A percentile compares a stretch with the other conserved stretches of the same genome.
phyloP scores from a whole-genome alignment of 2,888 invertebrate genomes.

The Melinaea menophilus region DNA sequence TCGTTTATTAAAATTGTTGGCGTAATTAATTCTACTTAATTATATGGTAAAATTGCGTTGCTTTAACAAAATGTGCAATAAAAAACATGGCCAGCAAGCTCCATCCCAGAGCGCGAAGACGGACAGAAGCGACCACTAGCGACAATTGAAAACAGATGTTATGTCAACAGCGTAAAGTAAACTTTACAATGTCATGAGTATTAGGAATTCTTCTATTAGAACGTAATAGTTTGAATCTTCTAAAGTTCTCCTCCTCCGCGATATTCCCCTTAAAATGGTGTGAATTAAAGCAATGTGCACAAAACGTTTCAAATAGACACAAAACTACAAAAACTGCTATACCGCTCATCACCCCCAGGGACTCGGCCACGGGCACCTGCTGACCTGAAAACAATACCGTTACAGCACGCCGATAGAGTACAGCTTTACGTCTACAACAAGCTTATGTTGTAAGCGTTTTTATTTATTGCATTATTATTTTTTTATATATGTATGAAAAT shows the following conservation, averaged over 20 bases:
- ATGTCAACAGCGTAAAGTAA: conserved; percentile 22
- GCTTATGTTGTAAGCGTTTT: neutral
- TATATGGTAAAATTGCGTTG: conserved; percentile 18
- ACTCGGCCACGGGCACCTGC: conserved; percentile 73
- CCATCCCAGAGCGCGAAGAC: conserved; percentile 60
- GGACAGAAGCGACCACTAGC: conserved; percentile 48
- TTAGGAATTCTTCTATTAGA: conserved; percentile 27
- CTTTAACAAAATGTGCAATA: conserved; percentile 31
- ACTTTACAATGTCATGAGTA: conserved; percentile 15
- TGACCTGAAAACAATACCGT: conserved; percentile 59
- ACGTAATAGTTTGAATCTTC: too few relatives aligned
- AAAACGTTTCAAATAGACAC: conserved; percentile 50
- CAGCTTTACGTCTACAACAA: neutral
- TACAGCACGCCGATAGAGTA: conserved; percentile 9
- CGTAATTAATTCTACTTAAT: neutral
- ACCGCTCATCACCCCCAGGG: conserved; percentile 73
- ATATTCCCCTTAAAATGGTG: neutral
- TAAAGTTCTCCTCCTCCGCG: neutral
- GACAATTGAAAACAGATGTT: conserved; percentile 15
- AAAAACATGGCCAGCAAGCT: conserved; percentile 60
- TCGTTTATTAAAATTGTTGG: conserved; percentile 1
- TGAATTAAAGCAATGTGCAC: conserved; percentile 5
- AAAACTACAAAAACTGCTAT: conserved; percentile 40
- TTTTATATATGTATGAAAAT: too few relatives aligned
- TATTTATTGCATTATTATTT: too few relatives aligned